Conservation (phyloP, 2,888 invertebrate genomes). For the Heliconius charithonia region DNA sequence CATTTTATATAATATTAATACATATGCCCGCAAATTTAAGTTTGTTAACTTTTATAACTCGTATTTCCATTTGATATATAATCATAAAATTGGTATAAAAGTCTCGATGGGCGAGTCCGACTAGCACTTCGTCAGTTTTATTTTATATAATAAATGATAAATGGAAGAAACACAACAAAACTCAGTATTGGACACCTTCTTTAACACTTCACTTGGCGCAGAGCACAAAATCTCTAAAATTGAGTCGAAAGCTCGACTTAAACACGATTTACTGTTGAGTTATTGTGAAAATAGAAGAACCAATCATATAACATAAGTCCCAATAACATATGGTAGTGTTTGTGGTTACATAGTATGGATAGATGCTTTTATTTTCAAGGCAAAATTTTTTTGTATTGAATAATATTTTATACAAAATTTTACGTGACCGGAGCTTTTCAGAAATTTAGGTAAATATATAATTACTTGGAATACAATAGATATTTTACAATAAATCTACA, state of each 20-base stretch:
- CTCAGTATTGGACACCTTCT: slow-evolving; percentile 2
- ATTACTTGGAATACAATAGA: not conserved
- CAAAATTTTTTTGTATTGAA: not conserved
- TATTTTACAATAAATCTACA: not conserved
- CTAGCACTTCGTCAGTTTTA: no score
- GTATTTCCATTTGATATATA: no score
- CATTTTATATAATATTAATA: no score
- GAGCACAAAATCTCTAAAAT: slow-evolving; percentile 15
- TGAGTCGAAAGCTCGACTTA: slow-evolving; percentile 21
- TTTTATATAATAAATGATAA: not conserved
- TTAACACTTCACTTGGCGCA: slow-evolving; percentile 5
- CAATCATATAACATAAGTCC: slow-evolving; percentile 15
- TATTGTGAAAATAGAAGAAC: slow-evolving; percentile 11
- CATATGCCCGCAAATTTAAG: no score
- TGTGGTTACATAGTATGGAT: not conserved
- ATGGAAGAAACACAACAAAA: slow-evolving; percentile 19
- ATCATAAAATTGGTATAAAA: no score
- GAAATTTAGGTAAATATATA: not conserved
- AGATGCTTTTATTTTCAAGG: not conserved
- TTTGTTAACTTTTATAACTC: no score
- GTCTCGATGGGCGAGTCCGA: no score
- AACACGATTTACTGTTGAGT: slow-evolving; percentile 5
- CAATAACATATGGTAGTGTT: not conserved
- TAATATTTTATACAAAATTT: not conserved
- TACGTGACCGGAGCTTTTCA: not conserved